A percentile compares a stretch with the other conserved stretches of the same genome.
Conservation (phyloP, 2,797 vertebrate genomes). For the Hipposideros larvatus region DNA sequence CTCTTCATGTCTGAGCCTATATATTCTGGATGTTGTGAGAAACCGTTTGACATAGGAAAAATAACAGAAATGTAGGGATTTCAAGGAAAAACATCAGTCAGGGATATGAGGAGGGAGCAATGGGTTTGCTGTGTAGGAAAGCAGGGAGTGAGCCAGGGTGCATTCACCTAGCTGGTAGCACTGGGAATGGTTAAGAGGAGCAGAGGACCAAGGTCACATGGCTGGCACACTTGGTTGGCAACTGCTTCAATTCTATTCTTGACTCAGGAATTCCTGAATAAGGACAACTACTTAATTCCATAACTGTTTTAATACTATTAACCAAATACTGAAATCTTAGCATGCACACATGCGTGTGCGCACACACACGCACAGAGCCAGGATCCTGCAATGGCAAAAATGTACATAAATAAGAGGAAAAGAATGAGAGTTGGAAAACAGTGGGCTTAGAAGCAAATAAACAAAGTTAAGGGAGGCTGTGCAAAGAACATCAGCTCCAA, state of each 20-base stretch:
- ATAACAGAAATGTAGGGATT: neutral
- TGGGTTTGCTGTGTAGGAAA: neutral
- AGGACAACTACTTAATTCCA: slow-evolving; percentile 18
- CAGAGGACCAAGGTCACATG: neutral
- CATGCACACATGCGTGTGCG: too few species aligned
- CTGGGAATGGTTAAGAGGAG: neutral
- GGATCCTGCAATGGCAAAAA: slow-evolving; percentile 16
- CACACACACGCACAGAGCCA: neutral
- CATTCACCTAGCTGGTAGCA: neutral
- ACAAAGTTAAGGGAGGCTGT: neutral
- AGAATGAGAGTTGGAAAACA: slow-evolving; percentile 19
- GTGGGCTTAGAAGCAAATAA: neutral
- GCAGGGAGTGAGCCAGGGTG: neutral
- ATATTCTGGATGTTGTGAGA: neutral
- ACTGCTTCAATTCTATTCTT: neutral
- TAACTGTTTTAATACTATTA: slow-evolving; percentile 29
- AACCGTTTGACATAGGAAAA: neutral
- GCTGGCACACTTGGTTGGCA: neutral
- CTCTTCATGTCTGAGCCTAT: neutral
- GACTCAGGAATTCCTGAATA: neutral
- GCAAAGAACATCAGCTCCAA: neutral
- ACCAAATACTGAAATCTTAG: slow-evolving; percentile 40
- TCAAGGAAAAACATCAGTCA: neutral
- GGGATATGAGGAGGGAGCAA: neutral
- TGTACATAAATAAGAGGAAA: slow-evolving; percentile 8